A percentile compares a stretch with the other conserved stretches of the same genome.
These are phyloP conservation scores for Panagrolaimus sp. DNA, from an alignment of 1,140 invertebrate genomes.

Conservation along the genomic window DNA sequence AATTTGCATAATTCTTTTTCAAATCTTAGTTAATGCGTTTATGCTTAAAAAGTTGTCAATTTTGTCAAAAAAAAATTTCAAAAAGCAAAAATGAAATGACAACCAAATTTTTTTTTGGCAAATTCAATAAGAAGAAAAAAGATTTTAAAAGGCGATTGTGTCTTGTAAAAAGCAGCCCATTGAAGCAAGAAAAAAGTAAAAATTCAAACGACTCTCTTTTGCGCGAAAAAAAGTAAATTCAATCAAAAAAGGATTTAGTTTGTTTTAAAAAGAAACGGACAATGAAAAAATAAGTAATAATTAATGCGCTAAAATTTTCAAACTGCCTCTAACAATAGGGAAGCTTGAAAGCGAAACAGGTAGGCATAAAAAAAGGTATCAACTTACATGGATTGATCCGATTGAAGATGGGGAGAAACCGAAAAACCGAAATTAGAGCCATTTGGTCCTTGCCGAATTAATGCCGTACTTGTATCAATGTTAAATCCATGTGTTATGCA, in stretches of 20 bases:
- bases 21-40: neutral
- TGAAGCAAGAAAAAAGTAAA: constrained; percentile 17
- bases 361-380: constrained; percentile 30
- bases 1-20: constrained; percentile 27
- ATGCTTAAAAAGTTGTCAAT: constrained; percentile 4
- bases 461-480: constrained; percentile 74
- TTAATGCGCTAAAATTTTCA: too few relatives aligned
- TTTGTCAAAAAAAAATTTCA: constrained; percentile 14
- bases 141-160: too few relatives aligned
- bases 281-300: neutral
- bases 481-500: constrained; percentile 65
- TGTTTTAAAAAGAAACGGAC: neutral
- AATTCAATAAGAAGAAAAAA: too few relatives aligned
- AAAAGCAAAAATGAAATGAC: constrained; percentile 18
- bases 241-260: too few relatives aligned
- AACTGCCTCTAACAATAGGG: too few relatives aligned
- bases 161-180: neutral
- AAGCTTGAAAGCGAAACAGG: constrained; percentile 7
- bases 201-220: neutral
- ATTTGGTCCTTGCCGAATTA: constrained; percentile 69
- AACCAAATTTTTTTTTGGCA: too few relatives aligned
- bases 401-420: constrained; percentile 69
- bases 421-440: constrained; percentile 82
- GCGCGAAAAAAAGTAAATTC: too few relatives aligned
- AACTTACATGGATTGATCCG: constrained; percentile 41